These are phyloP conservation scores for Agrilus mali DNA, from an alignment of 2,888 invertebrate genomes.

Conservation along the genomic window DNA sequence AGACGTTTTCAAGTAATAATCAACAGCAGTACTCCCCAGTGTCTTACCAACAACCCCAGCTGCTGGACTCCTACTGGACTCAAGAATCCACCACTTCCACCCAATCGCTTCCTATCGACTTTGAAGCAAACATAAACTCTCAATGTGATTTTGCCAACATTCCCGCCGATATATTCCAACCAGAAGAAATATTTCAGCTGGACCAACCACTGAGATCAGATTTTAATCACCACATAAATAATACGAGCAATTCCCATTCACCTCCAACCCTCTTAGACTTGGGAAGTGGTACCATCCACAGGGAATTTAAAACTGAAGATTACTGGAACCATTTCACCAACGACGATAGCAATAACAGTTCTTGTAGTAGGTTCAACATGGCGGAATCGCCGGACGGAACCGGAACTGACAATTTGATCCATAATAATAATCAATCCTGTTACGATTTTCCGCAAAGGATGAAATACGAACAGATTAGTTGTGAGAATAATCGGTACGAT, in stretches of 20 bases:
- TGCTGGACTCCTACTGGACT: constrained; percentile 29
- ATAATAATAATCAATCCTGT: too few species aligned
- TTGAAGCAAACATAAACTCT: constrained; percentile 21
- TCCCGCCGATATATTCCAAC: constrained; percentile 57
- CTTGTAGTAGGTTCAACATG: constrained; percentile 30
- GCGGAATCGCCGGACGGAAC: constrained; percentile 40
- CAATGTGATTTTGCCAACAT: constrained; percentile 48
- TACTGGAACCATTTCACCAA: constrained; percentile 45
- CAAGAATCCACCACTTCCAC: constrained; percentile 32
- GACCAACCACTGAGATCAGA: constrained; percentile 60
- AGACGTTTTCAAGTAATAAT: constrained; percentile 20
- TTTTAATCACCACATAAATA: constrained; percentile 36
- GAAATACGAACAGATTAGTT: not conserved
- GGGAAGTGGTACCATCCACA: constrained; percentile 56
- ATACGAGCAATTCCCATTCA: constrained; percentile 40
- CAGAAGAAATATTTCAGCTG: constrained; percentile 65
- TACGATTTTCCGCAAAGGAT: constrained; percentile 1
- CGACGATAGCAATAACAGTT: constrained; percentile 35
- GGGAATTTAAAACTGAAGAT: constrained; percentile 45
- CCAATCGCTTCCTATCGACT: constrained; percentile 26
- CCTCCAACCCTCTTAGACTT: constrained; percentile 60
- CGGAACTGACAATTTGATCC: too few species aligned
- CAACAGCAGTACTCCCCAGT: constrained; percentile 24
- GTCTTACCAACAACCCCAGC: constrained; percentile 21
- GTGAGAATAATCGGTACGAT: too few species aligned